Base-by-base conservation (phyloP, 1,140 invertebrate genomes). In the Agraylea sexmaculata region DNA sequence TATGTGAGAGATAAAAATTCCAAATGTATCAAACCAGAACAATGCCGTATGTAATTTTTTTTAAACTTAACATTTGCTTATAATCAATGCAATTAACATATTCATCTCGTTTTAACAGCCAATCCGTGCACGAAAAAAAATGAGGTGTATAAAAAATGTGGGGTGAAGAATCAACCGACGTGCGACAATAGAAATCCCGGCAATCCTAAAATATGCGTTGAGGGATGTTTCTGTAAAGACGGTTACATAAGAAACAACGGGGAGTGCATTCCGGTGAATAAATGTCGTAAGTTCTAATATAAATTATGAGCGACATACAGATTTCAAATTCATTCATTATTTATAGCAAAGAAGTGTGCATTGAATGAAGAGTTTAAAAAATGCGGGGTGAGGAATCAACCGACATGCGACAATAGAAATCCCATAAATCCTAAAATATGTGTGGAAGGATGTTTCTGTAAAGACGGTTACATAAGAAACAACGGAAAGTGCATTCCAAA, bases 21-120 rank as follows among this genome's bases (percentile, higher is more conserved):
- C 16, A 34, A 42, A 15, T 46, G 45, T 19, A 46, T 46, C 18
- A 29, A 29, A 11, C 23, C 22, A n/a, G 29, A 27, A 16, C n/a
- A 42, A 29, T 46, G 45, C 28, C 40, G 45, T 46, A 42, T 39
- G 45, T 42, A 8, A 18, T n/a, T n/a, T n/a, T n/a, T n/a, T n/a
- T n/a, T n/a, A n/a, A n/a, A n/a, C n/a, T n/a, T n/a, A n/a, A n/a
- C n/a, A n/a, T n/a, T n/a, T n/a, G n/a, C n/a, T n/a, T n/a, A n/a
- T n/a, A n/a, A n/a, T n/a, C n/a, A n/a, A n/a, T n/a, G n/a, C n/a
- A n/a, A n/a, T n/a, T n/a, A n/a, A n/a, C n/a, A n/a, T n/a, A n/a
- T n/a, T n/a, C n/a, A n/a, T n/a, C n/a, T n/a, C n/a, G n/a, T n/a
- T n/a, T n/a, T n/a, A n/a, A n/a, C n/a, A n/a, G n/a, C n/a, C n/a